Evolutionary conservation across 2,113 vertebrate genomes (phyloP).

Genomic region (Azemiops feae): DNA sequence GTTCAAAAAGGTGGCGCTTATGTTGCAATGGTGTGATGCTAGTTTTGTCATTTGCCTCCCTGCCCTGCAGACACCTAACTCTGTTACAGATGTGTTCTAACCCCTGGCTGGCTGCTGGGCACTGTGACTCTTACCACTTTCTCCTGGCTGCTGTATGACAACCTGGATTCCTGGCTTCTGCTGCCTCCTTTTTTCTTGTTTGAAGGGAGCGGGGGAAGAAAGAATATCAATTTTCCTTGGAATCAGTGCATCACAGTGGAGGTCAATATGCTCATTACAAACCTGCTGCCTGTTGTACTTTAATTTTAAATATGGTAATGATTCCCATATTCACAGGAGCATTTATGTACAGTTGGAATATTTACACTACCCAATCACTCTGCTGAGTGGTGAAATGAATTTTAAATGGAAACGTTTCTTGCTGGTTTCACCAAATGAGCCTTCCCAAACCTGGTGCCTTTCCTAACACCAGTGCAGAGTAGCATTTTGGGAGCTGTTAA

Average conservation of each 20-base stretch:
- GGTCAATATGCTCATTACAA: neutral
- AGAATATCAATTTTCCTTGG: neutral
- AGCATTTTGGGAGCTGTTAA: neutral
- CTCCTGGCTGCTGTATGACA: neutral
- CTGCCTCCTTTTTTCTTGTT: neutral
- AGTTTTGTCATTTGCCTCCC: neutral
- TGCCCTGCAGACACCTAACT: neutral
- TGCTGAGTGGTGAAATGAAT: neutral
- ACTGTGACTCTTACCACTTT: neutral
- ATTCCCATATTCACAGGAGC: neutral
- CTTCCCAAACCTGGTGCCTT: neutral
- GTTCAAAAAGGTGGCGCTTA: neutral
- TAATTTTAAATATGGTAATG: neutral
- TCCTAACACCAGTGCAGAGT: neutral
- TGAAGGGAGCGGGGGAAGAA: neutral
- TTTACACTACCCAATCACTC: neutral
- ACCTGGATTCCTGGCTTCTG: neutral
- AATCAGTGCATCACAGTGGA: neutral
- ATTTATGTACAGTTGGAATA: neutral
- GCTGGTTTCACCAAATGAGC: too few species aligned
- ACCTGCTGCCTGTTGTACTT: neutral
- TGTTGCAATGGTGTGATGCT: neutral
- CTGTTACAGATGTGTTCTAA: neutral
- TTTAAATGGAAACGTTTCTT: neutral
- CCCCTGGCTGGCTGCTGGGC: neutral